These are phyloP conservation scores for Folsomia candida DNA, from an alignment of 2,888 invertebrate genomes.

Conservation along the genomic window DNA sequence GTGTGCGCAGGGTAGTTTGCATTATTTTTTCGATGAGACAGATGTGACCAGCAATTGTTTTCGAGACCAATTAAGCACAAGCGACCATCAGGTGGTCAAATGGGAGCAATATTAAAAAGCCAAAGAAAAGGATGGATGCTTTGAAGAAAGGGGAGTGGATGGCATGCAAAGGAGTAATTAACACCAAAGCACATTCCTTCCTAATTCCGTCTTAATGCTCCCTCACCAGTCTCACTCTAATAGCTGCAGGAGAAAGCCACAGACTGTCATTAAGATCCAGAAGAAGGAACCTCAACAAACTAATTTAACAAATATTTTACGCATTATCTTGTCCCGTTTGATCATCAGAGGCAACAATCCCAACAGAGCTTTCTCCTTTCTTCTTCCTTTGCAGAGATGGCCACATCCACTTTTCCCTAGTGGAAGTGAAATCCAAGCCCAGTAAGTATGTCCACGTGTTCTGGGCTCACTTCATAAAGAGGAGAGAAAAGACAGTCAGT, in stretches of 20 bases:
- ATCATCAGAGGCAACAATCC: background rate
- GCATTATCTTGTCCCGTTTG: slow-evolving; percentile 35
- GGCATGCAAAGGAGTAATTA: background rate
- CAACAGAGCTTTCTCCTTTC: background rate
- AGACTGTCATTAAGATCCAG: slow-evolving; percentile 4
- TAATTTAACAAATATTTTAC: slow-evolving; percentile 41
- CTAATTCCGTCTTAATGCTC: slow-evolving; percentile 54
- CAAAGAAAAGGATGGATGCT: too few relatives aligned
- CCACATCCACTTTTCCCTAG: background rate
- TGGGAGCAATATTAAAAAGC: too few relatives aligned
- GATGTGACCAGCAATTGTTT: too few relatives aligned
- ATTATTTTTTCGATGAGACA: too few relatives aligned
- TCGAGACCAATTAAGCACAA: too few relatives aligned
- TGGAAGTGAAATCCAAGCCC: background rate
- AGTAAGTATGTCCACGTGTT: background rate
- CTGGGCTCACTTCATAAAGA: background rate
- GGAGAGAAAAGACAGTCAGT: background rate
- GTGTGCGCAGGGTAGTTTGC: too few relatives aligned
- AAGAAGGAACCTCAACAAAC: slow-evolving; percentile 29
- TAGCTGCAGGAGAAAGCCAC: slow-evolving; percentile 53
- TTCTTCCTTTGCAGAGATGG: background rate
- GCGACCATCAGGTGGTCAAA: too few relatives aligned
- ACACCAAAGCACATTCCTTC: background rate
- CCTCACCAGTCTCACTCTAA: too few relatives aligned
- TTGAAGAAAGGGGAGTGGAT: too few relatives aligned